Conservation (phyloP, 2,113 vertebrate species). For the Camelus bactrianus region DNA sequence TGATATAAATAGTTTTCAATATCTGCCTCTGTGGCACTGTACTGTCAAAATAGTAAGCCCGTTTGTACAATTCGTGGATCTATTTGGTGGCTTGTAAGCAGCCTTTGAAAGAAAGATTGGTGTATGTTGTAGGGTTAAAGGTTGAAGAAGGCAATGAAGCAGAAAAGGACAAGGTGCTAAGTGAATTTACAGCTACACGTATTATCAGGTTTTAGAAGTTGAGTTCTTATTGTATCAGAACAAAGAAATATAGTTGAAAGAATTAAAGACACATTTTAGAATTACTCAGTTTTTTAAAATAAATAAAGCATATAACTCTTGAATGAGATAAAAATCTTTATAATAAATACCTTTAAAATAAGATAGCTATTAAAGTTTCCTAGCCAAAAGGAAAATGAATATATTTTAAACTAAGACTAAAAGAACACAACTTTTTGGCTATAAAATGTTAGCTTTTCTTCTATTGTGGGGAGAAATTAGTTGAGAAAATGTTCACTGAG, state of each 20-base stretch:
- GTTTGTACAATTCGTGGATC: neutral
- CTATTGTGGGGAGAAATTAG: neutral
- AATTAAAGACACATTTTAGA: conserved; percentile 21
- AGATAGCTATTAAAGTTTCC: neutral
- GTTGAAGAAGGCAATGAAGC: neutral
- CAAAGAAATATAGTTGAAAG: neutral
- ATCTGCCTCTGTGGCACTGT: neutral
- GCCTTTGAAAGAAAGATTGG: neutral
- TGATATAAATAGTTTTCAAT: neutral
- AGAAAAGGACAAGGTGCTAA: neutral
- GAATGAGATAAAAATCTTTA: neutral
- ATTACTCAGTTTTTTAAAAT: neutral
- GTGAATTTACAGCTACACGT: neutral
- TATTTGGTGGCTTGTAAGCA: neutral
- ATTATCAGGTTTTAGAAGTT: neutral
- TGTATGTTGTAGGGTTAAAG: neutral
- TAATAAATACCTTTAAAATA: conserved; percentile 27
- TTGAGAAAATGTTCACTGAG: neutral
- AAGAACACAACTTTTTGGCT: neutral
- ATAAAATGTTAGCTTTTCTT: neutral
- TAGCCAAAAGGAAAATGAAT: neutral
- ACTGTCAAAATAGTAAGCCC: neutral
- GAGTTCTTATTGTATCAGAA: neutral
- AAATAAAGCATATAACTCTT: neutral
- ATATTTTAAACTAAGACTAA: neutral